Base-by-base conservation (phyloP, 2,888 invertebrate genomes). In the Nebria brevicollis region DNA sequence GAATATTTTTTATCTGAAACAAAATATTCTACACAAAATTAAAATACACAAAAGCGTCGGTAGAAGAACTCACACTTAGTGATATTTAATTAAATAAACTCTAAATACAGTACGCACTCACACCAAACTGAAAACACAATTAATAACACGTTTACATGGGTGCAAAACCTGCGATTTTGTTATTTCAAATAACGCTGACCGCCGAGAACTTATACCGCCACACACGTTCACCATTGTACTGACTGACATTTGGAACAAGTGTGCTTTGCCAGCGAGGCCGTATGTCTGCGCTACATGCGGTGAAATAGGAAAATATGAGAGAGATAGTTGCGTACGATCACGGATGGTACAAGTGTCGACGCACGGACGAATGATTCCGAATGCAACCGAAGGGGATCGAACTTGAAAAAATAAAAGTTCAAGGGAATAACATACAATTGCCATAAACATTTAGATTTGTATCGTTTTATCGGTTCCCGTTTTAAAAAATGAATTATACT, bases 171-270 rank as follows among this genome's bases (percentile, higher is more conserved):
- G 54, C 54, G 54, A 54, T 11, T 54, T 54, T 54, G 54, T 11
- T 54, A 54, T 11, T 54, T 54, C 54, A 54, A 13, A 13, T 3
- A 54, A 11, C 70, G 70, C 25, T 34, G 70, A 26, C 25, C 25
- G 70, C 15, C 34, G 70, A 11, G 70, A 70, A 25, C 70, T 13
- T 13, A 70, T 70, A 70, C n/a, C 70, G 26, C 25, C 25, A 70
- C 70, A 34, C 70, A 8, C 70, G 70, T 70, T 70, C 74, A 79
- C 79, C 79, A 79, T 79, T 79, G 79, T 73, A 79, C 79, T 79
- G 76, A 77, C 77, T 77, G 68, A 66, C 72, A 20, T 70, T 70
- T 70, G 70, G 70, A 20, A 34, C 70, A 70, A 70, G 34, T 70
- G 70, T 34, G 70, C 54, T 54, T 54, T 54, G 70, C 70, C 70